Evolutionary conservation across 2,888 invertebrate species (phyloP).

Genomic region (Drosophila pseudotalamancana): DNA sequence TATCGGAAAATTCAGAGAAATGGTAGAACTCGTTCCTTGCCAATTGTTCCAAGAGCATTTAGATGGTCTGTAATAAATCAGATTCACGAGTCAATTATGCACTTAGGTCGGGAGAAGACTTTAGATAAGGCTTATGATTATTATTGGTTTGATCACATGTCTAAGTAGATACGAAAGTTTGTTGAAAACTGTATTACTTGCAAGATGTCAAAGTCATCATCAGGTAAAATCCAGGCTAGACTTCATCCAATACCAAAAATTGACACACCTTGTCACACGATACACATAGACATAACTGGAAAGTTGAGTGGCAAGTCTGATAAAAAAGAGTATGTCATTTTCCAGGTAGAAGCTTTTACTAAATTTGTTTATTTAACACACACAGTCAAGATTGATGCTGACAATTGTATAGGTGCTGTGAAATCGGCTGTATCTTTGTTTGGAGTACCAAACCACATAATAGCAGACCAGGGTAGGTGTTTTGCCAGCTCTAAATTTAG

Average conservation of each 20-base stretch:
- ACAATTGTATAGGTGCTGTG: conserved; percentile 3
- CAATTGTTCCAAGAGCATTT: conserved; percentile 9
- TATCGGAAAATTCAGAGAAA: no score
- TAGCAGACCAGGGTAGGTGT: conserved; percentile 11
- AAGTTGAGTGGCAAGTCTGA: conserved; percentile 15
- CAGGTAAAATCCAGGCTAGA: neutral
- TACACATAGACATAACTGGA: neutral
- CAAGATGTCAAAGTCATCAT: no score
- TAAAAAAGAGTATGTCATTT: conserved; percentile 9
- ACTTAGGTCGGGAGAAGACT: neutral
- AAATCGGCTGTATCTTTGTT: neutral
- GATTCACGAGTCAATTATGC: conserved; percentile 2
- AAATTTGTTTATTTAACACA: conserved; percentile 21
- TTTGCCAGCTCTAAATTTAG: neutral
- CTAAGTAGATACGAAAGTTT: neutral
- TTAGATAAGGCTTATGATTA: no score
- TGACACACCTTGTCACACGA: neutral
- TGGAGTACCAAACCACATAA: neutral
- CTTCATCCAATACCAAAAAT: neutral
- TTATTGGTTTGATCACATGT: neutral
- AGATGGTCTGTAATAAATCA: conserved; percentile 12
- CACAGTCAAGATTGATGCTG: conserved; percentile 11
- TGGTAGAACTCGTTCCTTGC: no score
- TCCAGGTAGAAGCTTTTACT: conserved; percentile 15
- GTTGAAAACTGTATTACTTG: conserved; percentile 3